phyloP scores from a whole-genome alignment of 1,140 invertebrate genomes.

The Apis florea region DNA sequence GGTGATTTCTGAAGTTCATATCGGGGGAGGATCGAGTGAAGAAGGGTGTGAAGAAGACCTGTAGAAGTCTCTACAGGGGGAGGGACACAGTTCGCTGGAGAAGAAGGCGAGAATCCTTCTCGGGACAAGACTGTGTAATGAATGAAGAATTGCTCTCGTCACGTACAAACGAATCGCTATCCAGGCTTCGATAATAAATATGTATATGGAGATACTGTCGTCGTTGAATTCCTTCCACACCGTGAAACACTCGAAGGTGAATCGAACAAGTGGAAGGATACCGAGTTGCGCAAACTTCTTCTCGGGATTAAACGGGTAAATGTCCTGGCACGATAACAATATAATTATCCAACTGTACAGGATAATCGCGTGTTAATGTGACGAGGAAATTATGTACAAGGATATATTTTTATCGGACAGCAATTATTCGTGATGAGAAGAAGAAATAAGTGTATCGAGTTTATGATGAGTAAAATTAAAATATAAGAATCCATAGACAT shows the following conservation, averaged over 20 bases:
- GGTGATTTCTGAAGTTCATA: conserved; percentile 47
- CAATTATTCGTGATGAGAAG: not conserved
- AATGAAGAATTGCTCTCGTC: conserved; percentile 74
- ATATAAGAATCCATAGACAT: too few relatives aligned
- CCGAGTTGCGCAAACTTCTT: conserved; percentile 5
- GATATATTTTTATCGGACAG: not conserved
- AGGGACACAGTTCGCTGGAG: conserved; percentile 1
- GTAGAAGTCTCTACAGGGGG: not conserved
- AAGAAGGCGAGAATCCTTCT: conserved; percentile 69
- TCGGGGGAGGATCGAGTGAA: conserved; percentile 29
- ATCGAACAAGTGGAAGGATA: not conserved
- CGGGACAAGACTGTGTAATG: conserved; percentile 77
- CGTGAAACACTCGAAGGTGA: not conserved
- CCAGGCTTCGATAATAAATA: conserved; percentile 40
- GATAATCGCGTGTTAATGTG: conserved; percentile 5
- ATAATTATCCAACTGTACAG: not conserved
- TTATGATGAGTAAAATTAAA: too few relatives aligned
- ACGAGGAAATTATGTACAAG: too few relatives aligned
- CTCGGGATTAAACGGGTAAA: not conserved
- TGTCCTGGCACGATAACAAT: not conserved
- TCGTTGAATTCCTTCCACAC: not conserved
- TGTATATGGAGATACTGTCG: not conserved
- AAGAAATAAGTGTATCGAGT: not conserved
- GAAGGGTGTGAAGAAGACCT: conserved; percentile 38
- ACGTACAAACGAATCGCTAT: conserved; percentile 67